Percentiles rank a stretch among this genome's conserved stretches.
Evolutionary conservation across 2,113 vertebrate species (phyloP).

Genomic region (Pseudorasbora parva): DNA sequence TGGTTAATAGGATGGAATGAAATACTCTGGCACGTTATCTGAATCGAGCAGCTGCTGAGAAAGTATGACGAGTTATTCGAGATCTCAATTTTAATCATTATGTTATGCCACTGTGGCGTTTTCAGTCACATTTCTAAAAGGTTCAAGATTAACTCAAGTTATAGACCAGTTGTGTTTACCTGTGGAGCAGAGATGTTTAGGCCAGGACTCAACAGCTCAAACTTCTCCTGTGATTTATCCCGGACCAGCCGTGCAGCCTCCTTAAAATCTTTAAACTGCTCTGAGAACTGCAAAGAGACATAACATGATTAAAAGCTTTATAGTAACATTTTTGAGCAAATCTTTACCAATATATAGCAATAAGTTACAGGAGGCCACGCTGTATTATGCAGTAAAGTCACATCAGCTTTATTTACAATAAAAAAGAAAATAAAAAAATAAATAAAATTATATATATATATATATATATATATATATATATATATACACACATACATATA

Average conservation of each 20-base stretch:
- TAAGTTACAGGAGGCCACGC: not conserved
- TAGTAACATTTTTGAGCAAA: not conserved
- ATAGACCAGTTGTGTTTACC: slow-evolving; percentile 71
- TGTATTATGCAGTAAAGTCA: too few species aligned
- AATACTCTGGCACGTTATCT: not conserved
- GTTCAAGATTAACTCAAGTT: not conserved
- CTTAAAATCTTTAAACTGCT: slow-evolving; percentile 89
- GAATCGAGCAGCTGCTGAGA: not conserved
- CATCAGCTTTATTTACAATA: too few species aligned
- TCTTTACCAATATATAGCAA: not conserved
- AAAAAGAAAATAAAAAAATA: too few species aligned
- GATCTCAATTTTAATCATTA: not conserved
- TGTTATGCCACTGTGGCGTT: not conserved
- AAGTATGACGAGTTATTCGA: not conserved
- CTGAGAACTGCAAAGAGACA: slow-evolving; percentile 77
- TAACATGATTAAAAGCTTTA: not conserved
- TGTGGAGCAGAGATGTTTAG: slow-evolving; percentile 87
- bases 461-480: too few species aligned
- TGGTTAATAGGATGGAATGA: not conserved
- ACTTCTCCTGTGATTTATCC: slow-evolving; percentile 95
- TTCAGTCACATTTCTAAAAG: not conserved
- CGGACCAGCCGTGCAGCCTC: slow-evolving; percentile 89
- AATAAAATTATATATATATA: too few species aligned
- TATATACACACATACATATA: too few species aligned
- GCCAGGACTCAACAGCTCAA: slow-evolving; percentile 86